A percentile compares a stretch with the other conserved stretches of the same genome.
phyloP scores from a whole-genome alignment of 1,140 invertebrate species.

The Dendrolimus punctatus region DNA sequence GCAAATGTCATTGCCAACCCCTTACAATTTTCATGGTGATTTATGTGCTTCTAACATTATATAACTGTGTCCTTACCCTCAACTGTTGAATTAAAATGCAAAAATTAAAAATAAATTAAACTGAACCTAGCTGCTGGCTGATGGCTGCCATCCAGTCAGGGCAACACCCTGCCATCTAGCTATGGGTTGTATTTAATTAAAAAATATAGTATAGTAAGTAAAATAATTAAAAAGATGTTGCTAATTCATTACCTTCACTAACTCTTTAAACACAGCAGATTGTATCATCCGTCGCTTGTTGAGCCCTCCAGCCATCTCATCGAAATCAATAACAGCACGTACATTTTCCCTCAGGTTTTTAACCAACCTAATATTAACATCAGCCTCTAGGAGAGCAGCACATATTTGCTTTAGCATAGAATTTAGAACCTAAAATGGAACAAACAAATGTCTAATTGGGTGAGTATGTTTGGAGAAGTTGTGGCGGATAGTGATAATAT shows the following conservation, averaged over 20 bases:
- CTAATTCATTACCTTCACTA: conserved; percentile 87
- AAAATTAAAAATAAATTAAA: too few species aligned
- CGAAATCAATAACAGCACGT: conserved; percentile 97
- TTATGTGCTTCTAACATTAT: too few species aligned
- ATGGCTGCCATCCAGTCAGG: too few species aligned
- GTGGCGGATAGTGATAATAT: background rate
- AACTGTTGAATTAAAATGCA: too few species aligned
- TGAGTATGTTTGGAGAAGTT: background rate
- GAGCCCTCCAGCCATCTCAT: conserved; percentile 99
- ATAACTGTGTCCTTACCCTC: too few species aligned
- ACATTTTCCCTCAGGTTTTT: conserved; percentile 99
- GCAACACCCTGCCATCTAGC: too few species aligned
- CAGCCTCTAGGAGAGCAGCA: conserved; percentile 96
- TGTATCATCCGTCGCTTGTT: conserved; percentile 99
- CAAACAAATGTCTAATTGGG: background rate
- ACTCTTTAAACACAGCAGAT: conserved; percentile 98
- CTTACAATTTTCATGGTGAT: too few species aligned
- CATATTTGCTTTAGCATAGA: conserved; percentile 99
- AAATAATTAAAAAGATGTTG: background rate
- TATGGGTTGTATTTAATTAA: too few species aligned
- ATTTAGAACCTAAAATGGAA: conserved; percentile 88
- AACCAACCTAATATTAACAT: conserved; percentile 98
- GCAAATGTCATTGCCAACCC: too few species aligned
- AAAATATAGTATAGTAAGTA: too few species aligned
- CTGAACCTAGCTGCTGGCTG: too few species aligned